Base-by-base conservation (phyloP, 2,797 vertebrate genomes). In the Chloroceryle amazona region DNA sequence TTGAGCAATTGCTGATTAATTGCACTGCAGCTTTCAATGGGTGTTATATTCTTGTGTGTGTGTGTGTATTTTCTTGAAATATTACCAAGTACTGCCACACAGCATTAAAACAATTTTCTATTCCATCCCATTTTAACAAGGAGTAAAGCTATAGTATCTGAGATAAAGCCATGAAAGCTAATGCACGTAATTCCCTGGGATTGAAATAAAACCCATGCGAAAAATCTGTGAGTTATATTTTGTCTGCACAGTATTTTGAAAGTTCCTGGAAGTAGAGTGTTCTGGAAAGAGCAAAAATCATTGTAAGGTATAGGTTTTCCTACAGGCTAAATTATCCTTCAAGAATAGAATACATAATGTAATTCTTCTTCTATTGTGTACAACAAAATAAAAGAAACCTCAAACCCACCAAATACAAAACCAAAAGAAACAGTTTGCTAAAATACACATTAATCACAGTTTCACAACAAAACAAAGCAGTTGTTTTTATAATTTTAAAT, bases 261-360 rank as follows among this genome's bases (percentile, higher is more conserved):
- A 85, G 11, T n/a, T 16, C 31, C 22, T 42, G 58, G 41, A 80
- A 74, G 26, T 26, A 75, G 12, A 2, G 21, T 88, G 7, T 37
- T 72, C n/a, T 26, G 28, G 6, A 57, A 80, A 67, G 8, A 72
- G 18, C 13, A 74, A 91, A 58, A 72, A 72, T 25, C 16, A 11
- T 42, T 65, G 7, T 26, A 25, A 79, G 12, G 7, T 78, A 37
- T 76, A 81, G 4, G 0, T 67, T 11, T 61, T 67, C 23, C 19
- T 86, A 49, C 29, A 76, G 29, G 31, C 58, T 31, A 79, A 92
- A 72, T 25, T 60, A 25, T 67, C 68, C 18, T 82, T 90, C 65
- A 86, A 17, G 6, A 54, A 29, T 7, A 63, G 9, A 60, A 63
- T 10, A 31, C 26, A 25, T 19, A 22, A 33, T 19, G 7, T 31